Base-by-base conservation (phyloP, 2,888 invertebrate species). In the Ceramica pisi region DNA sequence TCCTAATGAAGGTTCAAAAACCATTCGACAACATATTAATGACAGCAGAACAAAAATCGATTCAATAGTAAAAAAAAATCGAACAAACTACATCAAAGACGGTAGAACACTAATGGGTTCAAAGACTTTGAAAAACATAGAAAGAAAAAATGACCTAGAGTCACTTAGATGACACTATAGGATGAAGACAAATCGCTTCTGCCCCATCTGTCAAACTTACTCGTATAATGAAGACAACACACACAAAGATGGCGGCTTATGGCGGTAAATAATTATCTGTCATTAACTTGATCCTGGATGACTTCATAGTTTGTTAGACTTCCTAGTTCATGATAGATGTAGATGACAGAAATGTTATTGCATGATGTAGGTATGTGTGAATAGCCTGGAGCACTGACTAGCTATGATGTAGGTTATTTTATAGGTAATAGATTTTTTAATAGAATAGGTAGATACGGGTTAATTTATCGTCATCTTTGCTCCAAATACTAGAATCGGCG, bases 111-210 rank as follows among this genome's bases (percentile, higher is more conserved):
- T 71, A 83, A 80, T 82, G 80, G 50, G 81, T 70, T 76, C 50
- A 81, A 69, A 62, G 76, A 80, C 83, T 75, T 80, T n/a, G 23
- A 35, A 57, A 56, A n/a, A 10, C 35, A 31, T 38, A 38, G 35
- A 38, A 26, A 53, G 12, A 81, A 81, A 80, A 78, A 75, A 83
- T 81, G 67, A 82, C 84, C 84, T 82, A 78, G 41, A 70, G 57
- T 38, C 46, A 38, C 50, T 38, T n/a, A n/a, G n/a, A 80, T 64
- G 71, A 71, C 78, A 66, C 23, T 71, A 67, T 67, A 75, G 69
- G 67, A 78, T 68, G 66, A 61, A 75, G 66, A 75, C 31, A 60
- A 66, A 78, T 80, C 44, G 46, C 53, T 67, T 67, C 69, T 65
- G 76, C 69, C 70, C 12, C 69, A 75, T 78, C 67, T 67, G 71